Evolutionary conservation across 2,888 invertebrate species (phyloP).

Genomic region (Melanargia galathea): DNA sequence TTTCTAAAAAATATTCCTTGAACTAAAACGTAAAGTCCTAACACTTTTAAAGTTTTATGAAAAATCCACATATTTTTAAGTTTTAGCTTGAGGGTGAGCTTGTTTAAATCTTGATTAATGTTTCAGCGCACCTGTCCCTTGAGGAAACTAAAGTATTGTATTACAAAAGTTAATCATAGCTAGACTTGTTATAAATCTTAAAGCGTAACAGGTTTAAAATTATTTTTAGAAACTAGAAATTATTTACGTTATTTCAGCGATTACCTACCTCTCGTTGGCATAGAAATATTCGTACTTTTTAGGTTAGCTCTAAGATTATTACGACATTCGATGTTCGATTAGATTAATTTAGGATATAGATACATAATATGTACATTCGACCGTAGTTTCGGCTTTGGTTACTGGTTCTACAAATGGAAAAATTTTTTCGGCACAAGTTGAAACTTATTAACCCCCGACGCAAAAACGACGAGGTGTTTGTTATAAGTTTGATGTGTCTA

Average conservation of each 20-base stretch:
- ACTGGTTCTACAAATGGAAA: no score
- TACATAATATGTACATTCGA: no score
- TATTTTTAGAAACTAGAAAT: background rate
- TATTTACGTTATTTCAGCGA: background rate
- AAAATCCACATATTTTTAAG: constrained; percentile 2
- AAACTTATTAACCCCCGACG: no score
- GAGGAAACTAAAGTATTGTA: constrained; percentile 4
- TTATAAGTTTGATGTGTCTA: no score
- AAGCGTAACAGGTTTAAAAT: constrained; percentile 2
- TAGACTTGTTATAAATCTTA: constrained; percentile 15
- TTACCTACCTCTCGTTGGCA: background rate
- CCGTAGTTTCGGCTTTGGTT: no score
- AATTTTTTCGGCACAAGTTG: no score
- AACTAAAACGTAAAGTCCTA: background rate
- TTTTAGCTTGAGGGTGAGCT: constrained; percentile 1
- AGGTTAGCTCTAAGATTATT: no score
- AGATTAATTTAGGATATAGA: no score
- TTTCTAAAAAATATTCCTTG: background rate
- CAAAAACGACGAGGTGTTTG: no score
- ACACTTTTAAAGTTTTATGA: background rate
- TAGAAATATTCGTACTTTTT: background rate
- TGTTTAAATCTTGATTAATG: constrained; percentile 14
- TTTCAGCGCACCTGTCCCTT: constrained; percentile 12
- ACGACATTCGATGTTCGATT: no score
- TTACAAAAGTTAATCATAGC: constrained; percentile 18